Evolutionary conservation across 2,113 vertebrate genomes (phyloP).

Genomic region (Hippoglossus stenolepis): DNA sequence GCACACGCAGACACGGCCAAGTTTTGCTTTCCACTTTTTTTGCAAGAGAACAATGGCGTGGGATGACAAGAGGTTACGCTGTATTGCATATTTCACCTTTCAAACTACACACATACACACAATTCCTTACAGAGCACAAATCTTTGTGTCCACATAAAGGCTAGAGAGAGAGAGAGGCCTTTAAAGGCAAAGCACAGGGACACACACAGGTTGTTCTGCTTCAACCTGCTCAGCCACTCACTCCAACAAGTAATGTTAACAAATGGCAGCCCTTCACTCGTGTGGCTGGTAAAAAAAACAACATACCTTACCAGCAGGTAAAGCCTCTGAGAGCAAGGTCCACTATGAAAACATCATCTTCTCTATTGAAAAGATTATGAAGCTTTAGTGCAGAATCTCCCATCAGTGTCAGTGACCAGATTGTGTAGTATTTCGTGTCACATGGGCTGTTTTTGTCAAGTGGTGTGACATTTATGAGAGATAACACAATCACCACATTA

Average conservation of each 20-base stretch:
- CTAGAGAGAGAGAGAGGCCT: constrained; percentile 32
- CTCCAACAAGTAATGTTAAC: constrained; percentile 46
- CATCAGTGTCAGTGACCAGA: constrained; percentile 12
- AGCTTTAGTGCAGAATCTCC: constrained; percentile 24
- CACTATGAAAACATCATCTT: constrained; percentile 55
- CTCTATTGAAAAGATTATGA: constrained; percentile 18
- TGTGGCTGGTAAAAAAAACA: constrained; percentile 6
- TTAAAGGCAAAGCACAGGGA: constrained; percentile 47
- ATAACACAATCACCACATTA: constrained; percentile 7
- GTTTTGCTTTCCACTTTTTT: constrained; percentile 4
- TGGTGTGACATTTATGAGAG: constrained; percentile 24
- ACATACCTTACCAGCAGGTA: constrained; percentile 59
- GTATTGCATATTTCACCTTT: constrained; percentile 59
- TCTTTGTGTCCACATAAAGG: constrained; percentile 74
- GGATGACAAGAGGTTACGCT: constrained; percentile 44
- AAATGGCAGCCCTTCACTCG: constrained; percentile 46
- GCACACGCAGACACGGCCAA: constrained; percentile 20
- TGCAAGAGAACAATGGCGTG: constrained; percentile 52
- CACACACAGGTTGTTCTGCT: constrained; percentile 60
- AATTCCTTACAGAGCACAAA: constrained; percentile 66
- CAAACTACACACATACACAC: constrained; percentile 23
- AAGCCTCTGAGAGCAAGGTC: constrained; percentile 18
- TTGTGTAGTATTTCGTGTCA: constrained; percentile 1
- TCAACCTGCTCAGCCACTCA: constrained; percentile 52
- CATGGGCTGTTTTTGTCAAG: not conserved